phyloP scores from a whole-genome alignment of 1,140 invertebrate genomes.

The Hylaeus volcanicus region DNA sequence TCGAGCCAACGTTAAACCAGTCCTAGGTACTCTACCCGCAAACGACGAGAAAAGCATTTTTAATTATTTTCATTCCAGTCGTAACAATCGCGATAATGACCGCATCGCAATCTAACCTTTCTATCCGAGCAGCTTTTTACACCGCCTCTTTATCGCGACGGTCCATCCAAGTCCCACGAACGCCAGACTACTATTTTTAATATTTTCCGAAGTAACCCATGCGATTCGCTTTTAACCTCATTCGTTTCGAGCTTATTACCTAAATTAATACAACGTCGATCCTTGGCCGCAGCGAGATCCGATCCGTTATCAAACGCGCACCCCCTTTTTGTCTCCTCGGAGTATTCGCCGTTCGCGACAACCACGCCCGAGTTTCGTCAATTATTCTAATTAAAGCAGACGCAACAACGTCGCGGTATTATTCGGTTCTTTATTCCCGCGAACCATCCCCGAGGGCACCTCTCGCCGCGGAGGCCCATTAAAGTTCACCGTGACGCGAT shows the following conservation, averaged over 20 bases:
- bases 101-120: not conserved
- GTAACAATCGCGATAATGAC: constrained; percentile 24
- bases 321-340: not conserved
- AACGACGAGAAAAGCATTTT: not conserved
- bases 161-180: not conserved
- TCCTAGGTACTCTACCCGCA: not conserved
- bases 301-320: not conserved
- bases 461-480: constrained; percentile 2
- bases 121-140: not conserved
- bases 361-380: not conserved
- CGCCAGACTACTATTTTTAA: constrained; percentile 7
- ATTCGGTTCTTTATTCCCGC: not conserved
- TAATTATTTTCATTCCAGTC: constrained; percentile 21
- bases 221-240: constrained; percentile 1
- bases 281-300: not conserved
- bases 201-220: not conserved
- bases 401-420: not conserved
- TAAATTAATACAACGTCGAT: constrained; percentile 17
- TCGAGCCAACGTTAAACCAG: not conserved
- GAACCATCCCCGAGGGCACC: not conserved
- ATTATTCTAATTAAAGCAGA: constrained; percentile 35
- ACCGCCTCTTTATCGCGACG: not conserved
- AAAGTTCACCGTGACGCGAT: not conserved
- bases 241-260: constrained; percentile 3
- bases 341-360: too few relatives aligned